These are phyloP conservation scores for Callocephalon fimbriatum DNA, from an alignment of 2,113 vertebrate genomes.

Conservation along the genomic window DNA sequence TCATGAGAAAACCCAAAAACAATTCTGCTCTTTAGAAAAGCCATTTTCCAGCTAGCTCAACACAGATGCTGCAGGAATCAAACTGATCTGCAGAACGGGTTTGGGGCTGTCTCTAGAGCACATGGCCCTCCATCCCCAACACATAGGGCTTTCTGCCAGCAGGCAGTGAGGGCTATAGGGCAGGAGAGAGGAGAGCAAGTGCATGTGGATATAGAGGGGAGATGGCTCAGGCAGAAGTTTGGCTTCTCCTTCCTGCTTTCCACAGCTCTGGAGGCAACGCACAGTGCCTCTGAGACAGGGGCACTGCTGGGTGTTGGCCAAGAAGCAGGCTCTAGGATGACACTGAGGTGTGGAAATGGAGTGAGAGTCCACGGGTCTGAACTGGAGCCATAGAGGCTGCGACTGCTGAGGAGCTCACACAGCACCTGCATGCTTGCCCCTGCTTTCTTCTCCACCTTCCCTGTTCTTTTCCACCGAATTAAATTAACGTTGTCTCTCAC, in stretches of 20 bases:
- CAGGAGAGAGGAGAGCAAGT: not conserved
- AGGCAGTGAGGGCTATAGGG: not conserved
- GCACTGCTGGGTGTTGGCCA: accelerated
- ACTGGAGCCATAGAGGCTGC: not conserved
- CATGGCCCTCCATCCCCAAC: not conserved
- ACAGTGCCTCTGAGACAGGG: not conserved
- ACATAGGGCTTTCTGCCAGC: not conserved
- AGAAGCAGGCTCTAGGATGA: not conserved
- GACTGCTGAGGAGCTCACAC: accelerated
- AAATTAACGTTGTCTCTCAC: not conserved
- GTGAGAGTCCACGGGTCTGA: accelerated
- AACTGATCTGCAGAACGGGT: not conserved
- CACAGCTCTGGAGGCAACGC: not conserved
- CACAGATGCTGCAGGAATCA: not conserved
- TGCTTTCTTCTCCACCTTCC: not conserved
- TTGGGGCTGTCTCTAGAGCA: not conserved
- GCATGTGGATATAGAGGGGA: accelerated
- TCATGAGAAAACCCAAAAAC: not conserved
- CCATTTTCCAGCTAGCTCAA: not conserved
- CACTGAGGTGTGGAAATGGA: not conserved
- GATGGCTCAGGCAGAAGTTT: not conserved
- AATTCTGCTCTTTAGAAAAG: not conserved
- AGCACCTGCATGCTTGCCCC: accelerated
- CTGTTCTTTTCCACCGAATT: not conserved
- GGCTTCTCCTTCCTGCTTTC: not conserved